Conservation (phyloP, 2,888 invertebrate species). For the Brachypterus glaber region DNA sequence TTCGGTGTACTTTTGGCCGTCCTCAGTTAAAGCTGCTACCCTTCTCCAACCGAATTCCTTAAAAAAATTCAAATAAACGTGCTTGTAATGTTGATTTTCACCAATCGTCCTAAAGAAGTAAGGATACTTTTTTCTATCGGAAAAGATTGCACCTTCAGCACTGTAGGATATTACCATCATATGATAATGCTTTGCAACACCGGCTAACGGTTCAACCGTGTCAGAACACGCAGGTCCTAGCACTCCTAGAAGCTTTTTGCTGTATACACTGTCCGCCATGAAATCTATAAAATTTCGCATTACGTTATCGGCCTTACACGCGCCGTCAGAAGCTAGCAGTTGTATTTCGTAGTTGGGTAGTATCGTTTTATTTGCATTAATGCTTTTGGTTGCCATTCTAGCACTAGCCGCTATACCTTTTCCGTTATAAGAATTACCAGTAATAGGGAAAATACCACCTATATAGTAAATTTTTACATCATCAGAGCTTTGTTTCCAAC, state of each 20-base stretch:
- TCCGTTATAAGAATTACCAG: slow-evolving; percentile 49
- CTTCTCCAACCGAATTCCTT: slow-evolving; percentile 56
- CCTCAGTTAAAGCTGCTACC: slow-evolving; percentile 68
- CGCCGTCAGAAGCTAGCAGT: slow-evolving; percentile 52
- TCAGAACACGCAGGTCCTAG: slow-evolving; percentile 74
- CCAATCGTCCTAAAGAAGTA: slow-evolving; percentile 75
- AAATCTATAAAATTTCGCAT: slow-evolving; percentile 68
- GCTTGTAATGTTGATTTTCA: slow-evolving; percentile 61
- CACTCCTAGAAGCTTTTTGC: slow-evolving; percentile 56
- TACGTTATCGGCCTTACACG: slow-evolving; percentile 62
- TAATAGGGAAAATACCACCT: slow-evolving; percentile 63
- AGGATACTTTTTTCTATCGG: slow-evolving; percentile 59
- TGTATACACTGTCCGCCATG: slow-evolving; percentile 41
- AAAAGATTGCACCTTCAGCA: slow-evolving; percentile 65
- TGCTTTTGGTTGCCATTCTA: slow-evolving; percentile 50
- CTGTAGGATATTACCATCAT: slow-evolving; percentile 68
- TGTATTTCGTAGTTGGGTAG: slow-evolving; percentile 52
- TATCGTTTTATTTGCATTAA: slow-evolving; percentile 51
- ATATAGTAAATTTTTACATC: slow-evolving; percentile 16
- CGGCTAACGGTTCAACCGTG: slow-evolving; percentile 69
- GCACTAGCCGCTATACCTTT: slow-evolving; percentile 53
- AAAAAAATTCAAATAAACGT: slow-evolving; percentile 55
- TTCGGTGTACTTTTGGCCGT: slow-evolving; percentile 69
- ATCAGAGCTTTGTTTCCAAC: slow-evolving; percentile 42
- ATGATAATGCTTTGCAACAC: slow-evolving; percentile 62